Base-by-base conservation (phyloP, 2,113 vertebrate species). In the Sylvia atricapilla region DNA sequence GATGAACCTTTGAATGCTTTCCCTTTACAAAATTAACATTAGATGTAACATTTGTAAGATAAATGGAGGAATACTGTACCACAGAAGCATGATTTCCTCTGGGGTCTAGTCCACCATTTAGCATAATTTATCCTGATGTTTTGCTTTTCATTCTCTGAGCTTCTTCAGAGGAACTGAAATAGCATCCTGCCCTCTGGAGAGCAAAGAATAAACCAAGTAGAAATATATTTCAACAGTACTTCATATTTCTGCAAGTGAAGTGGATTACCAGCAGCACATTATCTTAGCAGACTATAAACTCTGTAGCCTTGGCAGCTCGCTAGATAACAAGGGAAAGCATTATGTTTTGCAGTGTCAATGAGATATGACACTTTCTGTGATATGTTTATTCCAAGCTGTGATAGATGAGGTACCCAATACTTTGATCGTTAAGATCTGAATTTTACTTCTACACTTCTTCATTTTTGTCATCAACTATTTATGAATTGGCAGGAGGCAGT, bases 71-170 rank as follows among this genome's bases (percentile, higher is more conserved):
- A 97, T 94, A 90, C 88, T 86, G 90, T 79, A 94, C 60, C 67
- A 94, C 78, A 94, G 62, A 93, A 94, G 93, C 90, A 64, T 93
- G 92, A 97, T 96, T 97, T 97, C 97, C 91, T 97, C 86, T 94
- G 89, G 87, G 97, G 89, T 93, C 89, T 84, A 94, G 84, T 87
- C 91, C 75, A 95, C 84, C 85, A 77, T 96, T 96, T 97, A 97
- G 96, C 86, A 95, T 96, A 97, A 97, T 95, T 97, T 97, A 97
- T 95, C 85, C 75, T 92, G 85, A 96, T 96, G 94, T 75, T 74
- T 95, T 60, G 58, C 82, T 76, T 90, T 95, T 95, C 58, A 84
- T 95, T 95, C 90, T 91, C 83, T 39, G 87, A 79, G 87, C 55
- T 95, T 89, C 64, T 96, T 97, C 82, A 93, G 87, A 92, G 76